Conservation (phyloP, 1,140 invertebrate genomes). For the Tyrophagus putrescentiae region DNA sequence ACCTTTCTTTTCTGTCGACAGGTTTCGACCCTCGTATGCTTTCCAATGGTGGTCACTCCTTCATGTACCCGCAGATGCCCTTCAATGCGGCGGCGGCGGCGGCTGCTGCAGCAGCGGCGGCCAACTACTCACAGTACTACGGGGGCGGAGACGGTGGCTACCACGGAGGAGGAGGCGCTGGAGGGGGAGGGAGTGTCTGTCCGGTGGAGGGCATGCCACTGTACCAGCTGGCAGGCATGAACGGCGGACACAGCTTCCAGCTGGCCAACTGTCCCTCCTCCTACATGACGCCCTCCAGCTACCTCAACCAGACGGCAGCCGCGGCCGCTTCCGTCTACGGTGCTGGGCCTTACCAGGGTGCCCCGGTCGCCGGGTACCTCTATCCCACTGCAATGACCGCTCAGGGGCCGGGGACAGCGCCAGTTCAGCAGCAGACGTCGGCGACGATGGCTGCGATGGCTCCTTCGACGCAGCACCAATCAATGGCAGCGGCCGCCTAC, state of each 20-base stretch:
- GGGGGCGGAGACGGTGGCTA: background rate
- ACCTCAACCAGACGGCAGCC: background rate
- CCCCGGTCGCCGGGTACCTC: no score
- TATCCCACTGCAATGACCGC: no score
- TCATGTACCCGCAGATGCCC: constrained; percentile 2
- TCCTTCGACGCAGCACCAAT: no score
- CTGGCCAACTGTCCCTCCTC: background rate
- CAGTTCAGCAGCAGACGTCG: no score
- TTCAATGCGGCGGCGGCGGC: background rate
- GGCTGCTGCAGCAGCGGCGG: background rate
- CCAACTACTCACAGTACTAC: constrained; percentile 1
- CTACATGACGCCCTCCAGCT: background rate
- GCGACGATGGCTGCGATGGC: no score
- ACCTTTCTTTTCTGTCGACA: no score
- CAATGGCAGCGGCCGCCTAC: no score
- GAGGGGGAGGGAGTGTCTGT: no score
- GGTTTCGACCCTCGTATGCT: no score
- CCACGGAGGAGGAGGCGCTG: no score
- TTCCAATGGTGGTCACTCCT: background rate
- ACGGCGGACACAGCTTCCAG: background rate
- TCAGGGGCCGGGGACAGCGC: no score
- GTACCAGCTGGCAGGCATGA: background rate
- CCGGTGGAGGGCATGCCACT: background rate
- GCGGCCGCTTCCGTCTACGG: background rate
- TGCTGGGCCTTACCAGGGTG: background rate